Percentiles rank a stretch among this genome's conserved stretches.
These are phyloP conservation scores for Drosophila incognita DNA, from an alignment of 2,888 invertebrate genomes.

Conservation along the genomic window DNA sequence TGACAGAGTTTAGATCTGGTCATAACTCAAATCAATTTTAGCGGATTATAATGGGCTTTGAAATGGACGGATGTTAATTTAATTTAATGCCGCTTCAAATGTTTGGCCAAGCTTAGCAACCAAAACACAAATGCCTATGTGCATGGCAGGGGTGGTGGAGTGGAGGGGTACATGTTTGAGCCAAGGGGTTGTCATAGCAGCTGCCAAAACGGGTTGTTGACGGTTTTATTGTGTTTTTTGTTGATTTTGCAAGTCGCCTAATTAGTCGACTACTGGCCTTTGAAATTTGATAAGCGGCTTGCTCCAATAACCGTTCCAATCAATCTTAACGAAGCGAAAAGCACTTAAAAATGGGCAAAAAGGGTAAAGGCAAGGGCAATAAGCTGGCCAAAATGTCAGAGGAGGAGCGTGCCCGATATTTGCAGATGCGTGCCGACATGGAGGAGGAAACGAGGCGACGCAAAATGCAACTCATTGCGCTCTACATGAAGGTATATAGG, in stretches of 20 bases:
- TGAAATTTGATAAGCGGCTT: slow-evolving; percentile 62
- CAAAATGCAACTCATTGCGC: slow-evolving; percentile 91
- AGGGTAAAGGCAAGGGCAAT: slow-evolving; percentile 89
- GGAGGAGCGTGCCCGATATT: slow-evolving; percentile 91
- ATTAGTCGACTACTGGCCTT: slow-evolving; percentile 54
- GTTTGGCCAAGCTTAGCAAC: slow-evolving; percentile 49
- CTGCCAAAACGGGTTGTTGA: slow-evolving; percentile 24
- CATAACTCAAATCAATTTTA: slow-evolving; percentile 40
- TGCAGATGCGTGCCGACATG: slow-evolving; percentile 92
- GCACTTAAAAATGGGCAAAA: slow-evolving; percentile 86
- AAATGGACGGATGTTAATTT: slow-evolving; percentile 57
- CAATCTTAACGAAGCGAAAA: slow-evolving; percentile 24
- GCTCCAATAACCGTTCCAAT: slow-evolving; percentile 16
- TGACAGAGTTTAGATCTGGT: not conserved
- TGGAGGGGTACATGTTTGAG: not conserved
- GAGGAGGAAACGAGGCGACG: slow-evolving; percentile 92
- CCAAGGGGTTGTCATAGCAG: slow-evolving; percentile 54
- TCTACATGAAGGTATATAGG: slow-evolving; percentile 90
- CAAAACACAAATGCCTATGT: not conserved
- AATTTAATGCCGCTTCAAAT: slow-evolving; percentile 48
- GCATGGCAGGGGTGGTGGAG: not conserved
- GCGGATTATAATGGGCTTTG: slow-evolving; percentile 54
- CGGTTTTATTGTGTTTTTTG: slow-evolving; percentile 22
- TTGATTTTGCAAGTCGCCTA: slow-evolving; percentile 29
- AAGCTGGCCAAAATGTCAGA: slow-evolving; percentile 94